Percentiles rank a stretch among this genome's conserved stretches.
Evolutionary conservation across 1,140 invertebrate genomes (phyloP).

Genomic region (Drosophila obscura): DNA sequence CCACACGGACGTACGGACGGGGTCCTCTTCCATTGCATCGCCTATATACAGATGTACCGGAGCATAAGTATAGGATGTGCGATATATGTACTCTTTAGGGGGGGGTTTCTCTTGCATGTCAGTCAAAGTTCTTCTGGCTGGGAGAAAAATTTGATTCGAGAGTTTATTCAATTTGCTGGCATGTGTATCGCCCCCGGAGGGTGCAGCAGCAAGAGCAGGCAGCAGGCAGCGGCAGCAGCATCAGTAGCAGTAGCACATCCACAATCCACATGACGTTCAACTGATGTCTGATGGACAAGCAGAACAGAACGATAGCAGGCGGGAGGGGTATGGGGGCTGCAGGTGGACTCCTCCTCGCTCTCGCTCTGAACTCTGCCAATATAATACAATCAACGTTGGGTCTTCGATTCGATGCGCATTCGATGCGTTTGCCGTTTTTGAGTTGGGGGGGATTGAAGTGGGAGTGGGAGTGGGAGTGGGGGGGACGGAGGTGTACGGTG

Average conservation of each 20-base stretch:
- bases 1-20: too few species aligned
- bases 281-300: conserved; percentile 55
- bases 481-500: background rate
- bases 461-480: background rate
- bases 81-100: too few species aligned
- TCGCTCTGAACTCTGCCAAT: conserved; percentile 53
- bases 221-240: background rate
- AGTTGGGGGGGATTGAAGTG: conserved; percentile 38
- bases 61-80: too few species aligned
- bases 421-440: conserved; percentile 70
- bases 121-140: conserved; percentile 50
- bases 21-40: background rate
- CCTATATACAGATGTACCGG: conserved; percentile 3
- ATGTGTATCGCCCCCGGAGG: conserved; percentile 32
- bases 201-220: too few species aligned
- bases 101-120: conserved; percentile 31
- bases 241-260: too few species aligned
- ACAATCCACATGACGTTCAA: conserved; percentile 46
- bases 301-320: conserved; percentile 19
- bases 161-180: conserved; percentile 79
- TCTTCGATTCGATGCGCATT: conserved; percentile 75
- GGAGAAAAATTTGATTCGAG: conserved; percentile 80
- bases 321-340: background rate
- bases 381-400: conserved; percentile 78
- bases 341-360: background rate